A percentile compares a stretch with the other conserved stretches of the same genome.
phyloP scores from a whole-genome alignment of 2,888 invertebrate genomes.

The Leptinotarsa juncta region DNA sequence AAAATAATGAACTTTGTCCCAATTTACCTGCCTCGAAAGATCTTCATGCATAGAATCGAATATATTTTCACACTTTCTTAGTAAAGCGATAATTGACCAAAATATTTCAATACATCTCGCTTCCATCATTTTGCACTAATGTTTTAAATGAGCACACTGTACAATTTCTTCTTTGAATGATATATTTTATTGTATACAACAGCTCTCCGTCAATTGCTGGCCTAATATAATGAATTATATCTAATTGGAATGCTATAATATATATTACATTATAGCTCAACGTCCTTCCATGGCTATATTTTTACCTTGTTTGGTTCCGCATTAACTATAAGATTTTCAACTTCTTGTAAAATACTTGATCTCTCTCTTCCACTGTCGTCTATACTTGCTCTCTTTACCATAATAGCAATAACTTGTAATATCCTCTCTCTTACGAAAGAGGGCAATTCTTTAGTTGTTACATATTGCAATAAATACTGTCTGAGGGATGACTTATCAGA shows the following conservation, averaged over 20 bases:
- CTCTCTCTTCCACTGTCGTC: conserved; percentile 79
- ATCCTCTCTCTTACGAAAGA: conserved; percentile 82
- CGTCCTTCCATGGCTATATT: not conserved
- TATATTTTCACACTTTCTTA: too few relatives aligned
- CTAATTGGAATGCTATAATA: conserved; percentile 2
- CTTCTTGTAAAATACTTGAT: conserved; percentile 76
- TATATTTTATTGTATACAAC: too few relatives aligned
- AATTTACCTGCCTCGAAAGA: too few relatives aligned
- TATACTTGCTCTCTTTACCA: conserved; percentile 85
- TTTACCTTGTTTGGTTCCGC: conserved; percentile 72
- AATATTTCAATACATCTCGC: too few relatives aligned
- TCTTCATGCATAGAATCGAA: too few relatives aligned
- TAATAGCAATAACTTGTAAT: conserved; percentile 84
- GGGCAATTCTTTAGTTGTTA: conserved; percentile 76
- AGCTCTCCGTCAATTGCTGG: too few relatives aligned
- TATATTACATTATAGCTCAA: not conserved
- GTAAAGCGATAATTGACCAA: too few relatives aligned
- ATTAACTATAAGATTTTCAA: conserved; percentile 80
- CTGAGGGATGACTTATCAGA: conserved; percentile 77
- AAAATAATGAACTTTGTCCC: too few relatives aligned
- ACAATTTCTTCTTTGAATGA: too few relatives aligned
- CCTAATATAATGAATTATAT: not conserved
- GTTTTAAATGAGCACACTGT: too few relatives aligned
- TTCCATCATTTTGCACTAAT: too few relatives aligned
- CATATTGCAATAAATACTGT: conserved; percentile 83